Base-by-base conservation (phyloP, 2,797 vertebrate species). In the Alectoris magna region DNA sequence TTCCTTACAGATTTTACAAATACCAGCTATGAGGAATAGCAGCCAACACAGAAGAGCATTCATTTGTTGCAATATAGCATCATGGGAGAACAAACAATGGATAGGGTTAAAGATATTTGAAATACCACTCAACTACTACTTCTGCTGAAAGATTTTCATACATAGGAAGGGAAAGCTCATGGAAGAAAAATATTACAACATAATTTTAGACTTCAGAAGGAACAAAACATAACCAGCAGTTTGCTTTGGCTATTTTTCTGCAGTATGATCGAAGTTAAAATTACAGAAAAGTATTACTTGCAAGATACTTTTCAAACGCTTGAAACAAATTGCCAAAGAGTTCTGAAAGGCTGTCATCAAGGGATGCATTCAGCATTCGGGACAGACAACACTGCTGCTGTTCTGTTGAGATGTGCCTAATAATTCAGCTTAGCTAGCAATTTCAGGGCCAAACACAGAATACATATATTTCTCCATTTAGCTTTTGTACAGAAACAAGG, bases 201-300 rank as follows among this genome's bases (percentile, higher is more conserved):
- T 2, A 12, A 69, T 82, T 94, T 91, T 44, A 91, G 36, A 59
- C 16, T 87, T 84, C 72, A 83, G 72, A 87, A 67, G 10, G 11
- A 59, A 81, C 46, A 60, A 64, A 77, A 22, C n/a, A 74, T 18
- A 53, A 90, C 39, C 8, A 68, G 31, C 29, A 84, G 51, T 84
- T 91, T 70, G 55, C 53, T 83, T 84, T 39, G 11, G 51, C 51
- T 79, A 23, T 56, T 94, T 82, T 94, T 94, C 73, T 80, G 8
- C 55, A 78, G 58, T 55, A 75, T 6, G 29, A 87, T 51, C 62
- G 22, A 91, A 53, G 73, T 59, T 59, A 67, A 80, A 92, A 83
- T 88, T 43, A 69, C 3, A 71, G 49, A 71, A 77, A 88, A 94
- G 38, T 64, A 60, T 51, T 92, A 80, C 44, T 91, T 70, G 72